Percentiles rank a stretch among this genome's conserved stretches.
These are phyloP conservation scores for Atlantisia rogersi DNA, from an alignment of 2,113 vertebrate genomes.

Conservation along the genomic window DNA sequence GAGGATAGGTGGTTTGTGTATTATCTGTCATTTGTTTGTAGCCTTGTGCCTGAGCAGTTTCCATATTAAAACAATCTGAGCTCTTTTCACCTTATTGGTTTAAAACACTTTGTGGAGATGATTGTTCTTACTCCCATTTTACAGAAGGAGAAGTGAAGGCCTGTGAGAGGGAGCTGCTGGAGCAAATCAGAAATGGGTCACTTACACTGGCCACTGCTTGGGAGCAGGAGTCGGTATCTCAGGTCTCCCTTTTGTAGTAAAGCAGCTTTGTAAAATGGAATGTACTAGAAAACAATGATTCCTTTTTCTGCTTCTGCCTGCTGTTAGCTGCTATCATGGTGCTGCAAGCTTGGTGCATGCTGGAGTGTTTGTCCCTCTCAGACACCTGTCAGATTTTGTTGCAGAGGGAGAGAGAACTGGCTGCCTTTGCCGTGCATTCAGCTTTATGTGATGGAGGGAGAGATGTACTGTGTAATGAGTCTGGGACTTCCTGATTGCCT, in stretches of 20 bases:
- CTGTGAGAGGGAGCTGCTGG: background rate
- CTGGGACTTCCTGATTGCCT: background rate
- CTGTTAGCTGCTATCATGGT: background rate
- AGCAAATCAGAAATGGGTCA: background rate
- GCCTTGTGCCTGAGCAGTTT: background rate
- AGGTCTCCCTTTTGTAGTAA: background rate
- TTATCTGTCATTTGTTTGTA: background rate
- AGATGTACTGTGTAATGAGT: background rate
- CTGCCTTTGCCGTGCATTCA: background rate
- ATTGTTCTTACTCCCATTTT: background rate
- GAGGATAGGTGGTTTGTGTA: background rate
- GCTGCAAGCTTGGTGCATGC: background rate
- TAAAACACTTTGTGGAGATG: background rate
- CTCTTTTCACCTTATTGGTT: background rate
- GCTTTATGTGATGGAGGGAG: background rate
- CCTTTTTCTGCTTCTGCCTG: background rate
- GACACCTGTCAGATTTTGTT: background rate
- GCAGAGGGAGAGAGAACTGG: background rate
- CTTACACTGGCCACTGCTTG: background rate
- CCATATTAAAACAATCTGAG: background rate
- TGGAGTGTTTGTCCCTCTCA: background rate
- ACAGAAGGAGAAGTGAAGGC: background rate
- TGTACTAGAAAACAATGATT: background rate
- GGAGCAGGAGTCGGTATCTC: background rate
- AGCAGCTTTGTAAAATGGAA: background rate